These are phyloP conservation scores for Agrypnia vestita DNA, from an alignment of 1,140 invertebrate species.

Conservation along the genomic window DNA sequence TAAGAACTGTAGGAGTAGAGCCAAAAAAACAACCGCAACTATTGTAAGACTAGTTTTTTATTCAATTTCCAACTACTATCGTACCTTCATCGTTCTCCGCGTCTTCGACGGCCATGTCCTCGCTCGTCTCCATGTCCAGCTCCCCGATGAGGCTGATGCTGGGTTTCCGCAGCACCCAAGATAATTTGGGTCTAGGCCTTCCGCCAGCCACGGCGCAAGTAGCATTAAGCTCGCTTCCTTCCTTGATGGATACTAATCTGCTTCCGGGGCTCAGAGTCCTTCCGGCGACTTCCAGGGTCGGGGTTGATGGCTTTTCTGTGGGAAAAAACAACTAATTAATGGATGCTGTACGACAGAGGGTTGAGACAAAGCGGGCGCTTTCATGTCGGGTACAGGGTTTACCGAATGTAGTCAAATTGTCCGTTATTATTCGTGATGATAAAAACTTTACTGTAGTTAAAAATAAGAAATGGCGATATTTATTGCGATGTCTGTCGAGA, in stretches of 20 bases:
- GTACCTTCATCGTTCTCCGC: conserved; percentile 21
- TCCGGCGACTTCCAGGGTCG: conserved; percentile 39
- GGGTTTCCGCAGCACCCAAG: conserved; percentile 30
- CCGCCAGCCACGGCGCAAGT: conserved; percentile 52
- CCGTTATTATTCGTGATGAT: too few species aligned
- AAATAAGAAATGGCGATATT: too few species aligned
- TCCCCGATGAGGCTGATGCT: background rate
- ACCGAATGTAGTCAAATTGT: too few species aligned
- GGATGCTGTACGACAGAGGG: too few species aligned
- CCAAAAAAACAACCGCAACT: too few species aligned
- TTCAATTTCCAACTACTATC: too few species aligned
- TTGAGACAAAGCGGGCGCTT: too few species aligned
- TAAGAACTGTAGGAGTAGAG: too few species aligned
- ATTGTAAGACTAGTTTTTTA: too few species aligned
- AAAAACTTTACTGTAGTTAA: too few species aligned
- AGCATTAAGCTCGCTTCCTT: conserved; percentile 34
- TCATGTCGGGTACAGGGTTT: too few species aligned
- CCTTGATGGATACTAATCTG: conserved; percentile 31
- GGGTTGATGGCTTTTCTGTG: conserved; percentile 51
- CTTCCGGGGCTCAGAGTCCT: conserved; percentile 7
- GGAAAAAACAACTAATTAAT: conserved; percentile 1
- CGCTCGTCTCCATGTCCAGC: background rate
- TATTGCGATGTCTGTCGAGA: too few species aligned
- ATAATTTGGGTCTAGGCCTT: conserved; percentile 45
- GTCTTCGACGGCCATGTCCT: conserved; percentile 17